Evolutionary conservation across 2,888 invertebrate species (phyloP).

Genomic region (Hemithea aestivaria): DNA sequence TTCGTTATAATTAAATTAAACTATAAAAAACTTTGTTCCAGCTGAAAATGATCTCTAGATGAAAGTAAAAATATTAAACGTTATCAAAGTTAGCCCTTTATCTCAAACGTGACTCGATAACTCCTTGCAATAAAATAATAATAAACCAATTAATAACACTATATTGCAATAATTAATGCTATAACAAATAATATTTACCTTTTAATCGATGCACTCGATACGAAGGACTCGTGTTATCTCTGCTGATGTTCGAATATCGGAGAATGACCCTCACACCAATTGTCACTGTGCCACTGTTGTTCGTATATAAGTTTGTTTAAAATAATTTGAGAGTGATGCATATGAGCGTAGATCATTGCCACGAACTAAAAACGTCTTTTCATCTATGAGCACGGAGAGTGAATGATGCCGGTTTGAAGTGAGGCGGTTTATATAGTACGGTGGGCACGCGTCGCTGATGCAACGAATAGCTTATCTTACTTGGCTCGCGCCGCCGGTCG

Average conservation of each 20-base stretch:
- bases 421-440: constrained; percentile 50
- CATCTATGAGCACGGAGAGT: constrained; percentile 62
- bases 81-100: not conserved
- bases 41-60: no score
- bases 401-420: constrained; percentile 51
- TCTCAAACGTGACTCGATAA: constrained; percentile 1
- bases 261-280: constrained; percentile 71
- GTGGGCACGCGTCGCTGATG: constrained; percentile 63
- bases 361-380: constrained; percentile 64
- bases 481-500: constrained; percentile 28
- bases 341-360: constrained; percentile 75
- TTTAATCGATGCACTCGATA: constrained; percentile 56
- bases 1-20: constrained; percentile 3
- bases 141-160: constrained; percentile 15
- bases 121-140: constrained; percentile 11
- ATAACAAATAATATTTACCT: constrained; percentile 68
- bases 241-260: constrained; percentile 70
- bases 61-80: no score
- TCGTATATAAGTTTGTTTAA: constrained; percentile 59
- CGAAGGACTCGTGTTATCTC: constrained; percentile 57
- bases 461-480: constrained; percentile 62
- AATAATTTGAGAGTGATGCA: constrained; percentile 53
- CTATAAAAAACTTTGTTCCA: not conserved
- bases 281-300: constrained; percentile 76
- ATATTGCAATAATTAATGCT: constrained; percentile 16